Percentiles rank a stretch among this genome's conserved stretches.
Conservation (phyloP, 2,113 vertebrate genomes). For the Octodon degus region DNA sequence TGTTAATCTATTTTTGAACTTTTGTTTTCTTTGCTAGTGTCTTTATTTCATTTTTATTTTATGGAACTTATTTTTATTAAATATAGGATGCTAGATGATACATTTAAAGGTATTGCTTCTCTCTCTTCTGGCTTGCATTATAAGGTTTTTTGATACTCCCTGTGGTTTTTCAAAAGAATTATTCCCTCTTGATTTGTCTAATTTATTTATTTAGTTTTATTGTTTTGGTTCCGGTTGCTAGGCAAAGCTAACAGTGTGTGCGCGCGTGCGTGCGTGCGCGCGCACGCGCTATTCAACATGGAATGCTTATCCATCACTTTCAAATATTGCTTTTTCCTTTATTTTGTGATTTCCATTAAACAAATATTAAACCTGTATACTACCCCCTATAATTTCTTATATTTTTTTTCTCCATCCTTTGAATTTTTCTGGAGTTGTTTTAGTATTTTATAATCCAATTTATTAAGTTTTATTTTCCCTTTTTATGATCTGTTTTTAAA, state of each 20-base stretch:
- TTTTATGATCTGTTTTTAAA: neutral
- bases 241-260: neutral
- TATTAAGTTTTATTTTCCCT: neutral
- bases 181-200: neutral
- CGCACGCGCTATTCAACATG: neutral
- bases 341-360: neutral
- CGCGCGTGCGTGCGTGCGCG: too few species aligned
- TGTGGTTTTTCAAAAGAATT: neutral
- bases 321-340: neutral
- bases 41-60: slow-evolving; percentile 6
- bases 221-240: neutral
- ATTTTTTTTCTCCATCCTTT: neutral
- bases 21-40: neutral
- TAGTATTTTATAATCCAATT: neutral
- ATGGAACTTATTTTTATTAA: neutral
- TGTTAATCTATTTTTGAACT: neutral
- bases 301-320: neutral
- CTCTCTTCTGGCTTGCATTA: neutral
- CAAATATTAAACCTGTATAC: neutral
- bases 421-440: neutral
- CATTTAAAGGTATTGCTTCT: neutral
- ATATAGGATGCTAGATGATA: neutral
- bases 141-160: neutral
- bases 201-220: neutral
- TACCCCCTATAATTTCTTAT: neutral